Conservation (phyloP, 1,140 invertebrate species). For the Leptopilina boulardi region DNA sequence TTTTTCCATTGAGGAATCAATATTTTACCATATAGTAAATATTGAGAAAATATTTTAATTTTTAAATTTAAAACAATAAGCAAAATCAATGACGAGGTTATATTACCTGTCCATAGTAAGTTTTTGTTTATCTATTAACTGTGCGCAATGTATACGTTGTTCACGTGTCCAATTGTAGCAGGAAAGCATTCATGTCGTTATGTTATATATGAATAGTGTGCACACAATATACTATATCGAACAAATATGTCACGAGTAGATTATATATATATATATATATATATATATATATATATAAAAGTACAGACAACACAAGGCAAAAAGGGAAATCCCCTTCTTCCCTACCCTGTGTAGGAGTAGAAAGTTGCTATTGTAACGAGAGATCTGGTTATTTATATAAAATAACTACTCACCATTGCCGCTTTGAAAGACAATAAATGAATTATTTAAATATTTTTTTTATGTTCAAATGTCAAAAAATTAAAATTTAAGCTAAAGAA, state of each 20-base stretch:
- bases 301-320: no score
- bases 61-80: not conserved
- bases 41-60: no score
- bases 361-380: constrained; percentile 67
- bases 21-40: no score
- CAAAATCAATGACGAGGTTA: not conserved
- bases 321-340: constrained; percentile 39
- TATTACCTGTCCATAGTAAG: not conserved
- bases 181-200: not conserved
- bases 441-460: constrained; percentile 43
- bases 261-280: not conserved
- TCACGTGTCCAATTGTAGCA: not conserved
- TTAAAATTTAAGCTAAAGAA: not conserved
- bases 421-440: constrained; percentile 49
- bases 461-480: no score
- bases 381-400: constrained; percentile 68
- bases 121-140: constrained; percentile 5
- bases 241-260: not conserved
- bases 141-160: not conserved
- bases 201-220: not conserved
- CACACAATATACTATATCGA: not conserved
- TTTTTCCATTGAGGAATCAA: no score
- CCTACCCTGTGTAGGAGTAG: constrained; percentile 66
- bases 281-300: not conserved
- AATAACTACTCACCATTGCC: constrained; percentile 58